A percentile compares a stretch with the other conserved stretches of the same genome.
phyloP scores from a whole-genome alignment of 1,140 invertebrate genomes.

The Drosophila orena region DNA sequence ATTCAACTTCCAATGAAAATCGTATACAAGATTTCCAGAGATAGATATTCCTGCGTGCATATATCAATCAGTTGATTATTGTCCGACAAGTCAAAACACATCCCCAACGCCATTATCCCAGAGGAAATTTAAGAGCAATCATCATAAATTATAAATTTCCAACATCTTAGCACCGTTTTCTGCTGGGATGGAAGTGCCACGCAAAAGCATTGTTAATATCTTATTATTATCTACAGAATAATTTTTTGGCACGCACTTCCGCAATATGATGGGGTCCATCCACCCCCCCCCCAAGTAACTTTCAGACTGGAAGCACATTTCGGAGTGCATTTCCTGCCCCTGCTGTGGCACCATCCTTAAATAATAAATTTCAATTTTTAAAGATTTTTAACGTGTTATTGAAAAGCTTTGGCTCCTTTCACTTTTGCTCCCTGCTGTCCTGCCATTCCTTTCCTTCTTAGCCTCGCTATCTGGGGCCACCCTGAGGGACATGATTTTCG shows the following conservation, averaged over 20 bases:
- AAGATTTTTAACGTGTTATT: conserved; percentile 75
- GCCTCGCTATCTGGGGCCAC: conserved; percentile 37
- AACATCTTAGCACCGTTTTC: conserved; percentile 13
- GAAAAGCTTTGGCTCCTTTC: conserved; percentile 58
- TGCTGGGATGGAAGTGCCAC: conserved; percentile 4
- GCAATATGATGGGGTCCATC: conserved; percentile 19
- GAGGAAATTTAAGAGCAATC: conserved; percentile 31
- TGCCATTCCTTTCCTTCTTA: conserved; percentile 9
- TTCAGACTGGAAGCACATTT: conserved; percentile 47
- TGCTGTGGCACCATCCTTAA: conserved; percentile 30
- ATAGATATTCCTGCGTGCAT: neutral
- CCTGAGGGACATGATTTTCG: conserved; percentile 73
- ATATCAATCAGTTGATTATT: conserved; percentile 18
- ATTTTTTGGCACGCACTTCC: conserved; percentile 53
- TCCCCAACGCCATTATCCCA: conserved; percentile 7
- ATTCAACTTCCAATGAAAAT: too few species aligned
- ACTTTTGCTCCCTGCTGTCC: conserved; percentile 13
- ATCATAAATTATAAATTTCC: conserved; percentile 72
- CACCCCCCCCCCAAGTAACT: conserved; percentile 33
- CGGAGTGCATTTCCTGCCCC: conserved; percentile 60
- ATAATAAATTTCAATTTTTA: conserved; percentile 81
- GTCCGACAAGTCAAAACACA: conserved; percentile 8
- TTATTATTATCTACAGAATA: conserved; percentile 71
- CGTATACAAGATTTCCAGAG: too few species aligned
- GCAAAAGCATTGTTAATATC: conserved; percentile 64